Conservation (phyloP, 2,113 vertebrate genomes). For the Talpa occidentalis region DNA sequence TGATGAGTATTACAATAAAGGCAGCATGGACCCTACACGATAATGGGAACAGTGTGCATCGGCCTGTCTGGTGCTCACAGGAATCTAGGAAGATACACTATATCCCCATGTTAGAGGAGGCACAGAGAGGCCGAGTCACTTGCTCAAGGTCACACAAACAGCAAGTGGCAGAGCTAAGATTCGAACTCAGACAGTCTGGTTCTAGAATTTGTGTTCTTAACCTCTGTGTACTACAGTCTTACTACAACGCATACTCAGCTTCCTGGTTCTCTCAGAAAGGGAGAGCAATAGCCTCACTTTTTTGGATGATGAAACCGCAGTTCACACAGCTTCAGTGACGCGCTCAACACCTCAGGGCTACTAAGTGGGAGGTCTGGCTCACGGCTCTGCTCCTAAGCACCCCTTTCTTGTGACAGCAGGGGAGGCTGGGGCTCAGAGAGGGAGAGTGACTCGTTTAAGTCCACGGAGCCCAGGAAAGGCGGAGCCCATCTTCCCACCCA, state of each 20-base stretch:
- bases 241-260: background rate
- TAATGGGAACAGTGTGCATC: too few species aligned
- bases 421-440: background rate
- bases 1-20: too few species aligned
- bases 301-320: background rate
- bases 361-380: background rate
- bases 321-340: background rate
- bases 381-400: background rate
- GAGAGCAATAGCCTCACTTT: background rate
- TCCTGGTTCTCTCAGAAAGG: background rate
- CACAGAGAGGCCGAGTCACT: background rate
- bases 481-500: fast-evolving
- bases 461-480: background rate
- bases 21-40: background rate
- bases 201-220: background rate
- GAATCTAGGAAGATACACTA: fast-evolving
- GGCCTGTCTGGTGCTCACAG: background rate
- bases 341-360: background rate
- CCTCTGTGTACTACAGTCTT: background rate
- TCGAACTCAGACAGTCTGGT: background rate
- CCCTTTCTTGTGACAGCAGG: background rate
- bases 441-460: background rate
- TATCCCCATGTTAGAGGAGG: background rate
- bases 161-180: background rate
- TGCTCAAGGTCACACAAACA: background rate